A percentile compares a stretch with the other conserved stretches of the same genome.
These are phyloP conservation scores for Xestoiulus laeticollis DNA, from an alignment of 2,888 invertebrate species.

Conservation along the genomic window DNA sequence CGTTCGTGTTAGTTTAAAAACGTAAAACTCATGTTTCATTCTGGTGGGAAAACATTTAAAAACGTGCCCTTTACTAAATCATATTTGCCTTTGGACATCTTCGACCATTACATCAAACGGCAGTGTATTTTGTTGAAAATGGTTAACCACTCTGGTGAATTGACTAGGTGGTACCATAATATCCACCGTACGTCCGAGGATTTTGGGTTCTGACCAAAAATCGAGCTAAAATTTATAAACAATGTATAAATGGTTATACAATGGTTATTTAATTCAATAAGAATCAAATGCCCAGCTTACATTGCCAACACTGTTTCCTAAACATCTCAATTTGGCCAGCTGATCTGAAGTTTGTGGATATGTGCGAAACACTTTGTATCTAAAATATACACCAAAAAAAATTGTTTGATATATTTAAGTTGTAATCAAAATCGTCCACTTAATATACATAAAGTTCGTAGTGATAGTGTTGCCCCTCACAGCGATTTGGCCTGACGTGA, in stretches of 20 bases:
- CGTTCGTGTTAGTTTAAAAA: too few species aligned
- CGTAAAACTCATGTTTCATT: too few species aligned
- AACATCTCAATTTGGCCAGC: background rate
- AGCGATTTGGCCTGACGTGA: background rate
- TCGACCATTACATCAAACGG: slow-evolving; percentile 75
- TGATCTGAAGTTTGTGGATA: background rate
- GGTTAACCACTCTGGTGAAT: slow-evolving; percentile 67
- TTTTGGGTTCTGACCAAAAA: slow-evolving; percentile 52
- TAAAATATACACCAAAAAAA: background rate
- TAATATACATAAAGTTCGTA: background rate
- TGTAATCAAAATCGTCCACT: background rate
- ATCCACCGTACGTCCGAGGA: slow-evolving; percentile 47
- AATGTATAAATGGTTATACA: background rate
- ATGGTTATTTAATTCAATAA: background rate
- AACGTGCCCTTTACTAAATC: slow-evolving; percentile 67
- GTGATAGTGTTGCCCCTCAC: background rate
- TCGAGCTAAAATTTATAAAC: slow-evolving; percentile 45
- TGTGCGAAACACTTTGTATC: slow-evolving; percentile 12
- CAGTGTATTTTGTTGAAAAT: slow-evolving; percentile 72
- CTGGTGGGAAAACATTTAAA: background rate
- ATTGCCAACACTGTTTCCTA: background rate
- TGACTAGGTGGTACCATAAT: slow-evolving; percentile 51
- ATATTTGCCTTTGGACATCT: slow-evolving; percentile 71
- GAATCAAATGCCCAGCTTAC: background rate
- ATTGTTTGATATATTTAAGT: background rate